Base-by-base conservation (phyloP, 2,888 invertebrate genomes). In the Heliconius erato region DNA sequence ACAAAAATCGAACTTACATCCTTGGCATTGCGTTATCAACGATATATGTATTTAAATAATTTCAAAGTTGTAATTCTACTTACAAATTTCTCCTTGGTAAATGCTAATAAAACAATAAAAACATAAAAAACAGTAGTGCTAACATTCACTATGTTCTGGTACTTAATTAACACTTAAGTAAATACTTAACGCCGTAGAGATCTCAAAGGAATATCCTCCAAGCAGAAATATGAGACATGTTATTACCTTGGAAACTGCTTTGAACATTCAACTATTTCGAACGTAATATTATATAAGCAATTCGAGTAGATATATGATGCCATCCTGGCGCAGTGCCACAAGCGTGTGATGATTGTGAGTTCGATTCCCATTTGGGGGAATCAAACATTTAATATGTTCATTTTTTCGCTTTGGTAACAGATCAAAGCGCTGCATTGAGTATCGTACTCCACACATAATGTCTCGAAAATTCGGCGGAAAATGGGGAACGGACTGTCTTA, bases 151-250 rank as follows among this genome's bases (percentile, higher is more conserved):
- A 83, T 71, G 76, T 79, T 79, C 80, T 81, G 79, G 83, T 81
- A 74, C 83, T 85, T 85, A 85, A 85, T 85, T 85, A 85, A 83
- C 85, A 82, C 85, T 83, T 82, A 83, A 76, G 72, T 80, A 79
- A 80, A 79, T 79, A 79, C 81, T 83, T 82, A 81, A 80, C 79
- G 81, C 79, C 67, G 78, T 82, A 79, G 79, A 82, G 83, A 85
- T 83, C 82, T 77, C 81, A 79, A 80, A 83, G 80, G 83, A 83
- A 82, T 82, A 80, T 83, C 80, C 83, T 71, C 82, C 76, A 69
- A 81, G 82, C 59, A 81, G 81, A 84, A 81, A 82, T 85, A 82
- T 85, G 83, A 85, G 80, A 81, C 83, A 81, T 83, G 80, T 81
- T 71, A 81, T 63, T 77, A 67, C 69, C 68, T 59, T 12, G 19